Percentiles rank a stretch among this genome's conserved stretches.
Conservation (phyloP, 2,113 vertebrate species). For the Cyrtonyx montezumae region DNA sequence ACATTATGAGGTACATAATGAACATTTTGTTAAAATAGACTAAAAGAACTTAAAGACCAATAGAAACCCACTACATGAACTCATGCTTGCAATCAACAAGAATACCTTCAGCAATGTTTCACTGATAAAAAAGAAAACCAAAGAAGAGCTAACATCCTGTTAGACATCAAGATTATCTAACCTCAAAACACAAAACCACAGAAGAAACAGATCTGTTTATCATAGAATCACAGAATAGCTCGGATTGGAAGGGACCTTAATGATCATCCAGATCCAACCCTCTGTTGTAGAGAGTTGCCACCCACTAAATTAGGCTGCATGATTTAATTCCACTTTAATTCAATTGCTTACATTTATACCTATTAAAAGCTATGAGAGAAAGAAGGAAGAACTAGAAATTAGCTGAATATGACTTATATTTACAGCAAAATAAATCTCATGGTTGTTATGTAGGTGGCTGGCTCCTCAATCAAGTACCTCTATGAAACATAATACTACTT, state of each 20-base stretch:
- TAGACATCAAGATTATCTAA: not conserved
- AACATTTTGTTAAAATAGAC: not conserved
- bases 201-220: not conserved
- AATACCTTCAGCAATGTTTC: not conserved
- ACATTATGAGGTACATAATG: too few species aligned
- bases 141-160: not conserved
- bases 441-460: accelerated
- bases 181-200: not conserved
- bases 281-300: not conserved
- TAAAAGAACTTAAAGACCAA: not conserved
- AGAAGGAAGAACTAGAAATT: not conserved
- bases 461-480: not conserved
- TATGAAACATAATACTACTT: not conserved
- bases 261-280: not conserved
- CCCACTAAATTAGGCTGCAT: not conserved
- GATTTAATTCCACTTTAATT: not conserved
- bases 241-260: not conserved
- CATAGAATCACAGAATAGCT: not conserved
- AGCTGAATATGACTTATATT: not conserved
- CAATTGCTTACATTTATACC: not conserved
- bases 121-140: not conserved
- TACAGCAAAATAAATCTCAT: not conserved
- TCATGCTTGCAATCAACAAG: not conserved
- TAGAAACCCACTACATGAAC: not conserved
- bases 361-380: not conserved